Conservation (phyloP, 2,888 invertebrate species). For the Polydrusus tereticollis region DNA sequence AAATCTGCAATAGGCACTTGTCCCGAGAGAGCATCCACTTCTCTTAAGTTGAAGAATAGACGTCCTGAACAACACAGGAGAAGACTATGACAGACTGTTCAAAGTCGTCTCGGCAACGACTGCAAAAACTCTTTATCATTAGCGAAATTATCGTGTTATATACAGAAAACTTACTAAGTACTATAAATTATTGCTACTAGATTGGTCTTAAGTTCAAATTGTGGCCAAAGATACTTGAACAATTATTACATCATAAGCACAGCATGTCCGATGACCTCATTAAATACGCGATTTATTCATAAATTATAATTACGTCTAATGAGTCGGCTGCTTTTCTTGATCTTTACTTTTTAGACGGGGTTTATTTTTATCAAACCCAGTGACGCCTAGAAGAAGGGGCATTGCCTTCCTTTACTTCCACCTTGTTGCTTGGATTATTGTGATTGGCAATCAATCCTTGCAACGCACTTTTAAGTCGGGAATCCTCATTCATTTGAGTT, state of each 20-base stretch:
- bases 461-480: too few relatives aligned
- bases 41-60: too few relatives aligned
- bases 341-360: not conserved
- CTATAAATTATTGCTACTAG: not conserved
- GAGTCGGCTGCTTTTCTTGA: not conserved
- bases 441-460: too few relatives aligned
- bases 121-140: not conserved
- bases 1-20: too few relatives aligned
- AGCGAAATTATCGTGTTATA: not conserved
- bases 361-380: not conserved
- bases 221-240: not conserved
- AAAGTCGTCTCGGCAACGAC: too few relatives aligned
- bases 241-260: constrained; percentile 9
- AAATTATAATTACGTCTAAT: constrained; percentile 2
- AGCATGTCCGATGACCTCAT: constrained; percentile 10
- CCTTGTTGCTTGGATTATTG: too few relatives aligned
- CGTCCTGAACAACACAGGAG: too few relatives aligned
- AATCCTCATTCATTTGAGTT: too few relatives aligned
- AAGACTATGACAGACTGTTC: too few relatives aligned
- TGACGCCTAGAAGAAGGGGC: too few relatives aligned
- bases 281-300: constrained; percentile 6
- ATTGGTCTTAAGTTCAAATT: constrained; percentile 1
- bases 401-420: too few relatives aligned
- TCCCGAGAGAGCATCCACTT: too few relatives aligned
- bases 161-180: not conserved